Base-by-base conservation (phyloP, 23 tunicate genomes). In the Aplidium turbinatum region DNA sequence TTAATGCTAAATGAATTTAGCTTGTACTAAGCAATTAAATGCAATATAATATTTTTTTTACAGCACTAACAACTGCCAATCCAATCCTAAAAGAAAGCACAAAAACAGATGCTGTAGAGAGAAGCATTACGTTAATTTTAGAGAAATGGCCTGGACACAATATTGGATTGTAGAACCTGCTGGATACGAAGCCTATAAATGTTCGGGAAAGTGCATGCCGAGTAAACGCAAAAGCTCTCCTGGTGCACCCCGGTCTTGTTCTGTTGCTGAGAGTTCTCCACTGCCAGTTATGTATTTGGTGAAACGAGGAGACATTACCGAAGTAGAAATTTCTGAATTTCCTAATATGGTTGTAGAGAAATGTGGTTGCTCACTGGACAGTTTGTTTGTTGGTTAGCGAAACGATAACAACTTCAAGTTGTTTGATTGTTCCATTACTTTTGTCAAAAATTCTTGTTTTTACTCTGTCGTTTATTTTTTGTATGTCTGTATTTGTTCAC, bases 311-410 rank as follows among this genome's bases (percentile, higher is more conserved):
- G 85, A 58, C 22, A 35, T 52, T 19, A 81, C 83, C 13, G 69
- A 75, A 24, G 79, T 81, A 0, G 83, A 88, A 76, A 64, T 88
- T 1, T 54, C 96, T 22, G 96, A 88, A 56, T 88, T 88, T 81
- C 96, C 96, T 0, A 82, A 88, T 53, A 88, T 88, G 96, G 61
- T 88, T 21, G 68, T 88, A 6, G 80, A 81, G 38, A 63, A 78
- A 31, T 88, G 96, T 54, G 79, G 78, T 33, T 88, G 96, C 47
- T 68, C 87, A 6, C 39, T 76, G 11, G 96, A 88, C 57, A 76
- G 83, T 24, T 78, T 71, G n/a, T 78, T 33, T 52, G 38, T 53
- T 25, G 81, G 63, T 23, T 82, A 81, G 50, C 36, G 60, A n/a
- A 16, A 29, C 35, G 38, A 60, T 29, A 29, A 29, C n/a, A n/a